Evolutionary conservation across 2,113 vertebrate species (phyloP).

Genomic region (Notechis scutatus): DNA sequence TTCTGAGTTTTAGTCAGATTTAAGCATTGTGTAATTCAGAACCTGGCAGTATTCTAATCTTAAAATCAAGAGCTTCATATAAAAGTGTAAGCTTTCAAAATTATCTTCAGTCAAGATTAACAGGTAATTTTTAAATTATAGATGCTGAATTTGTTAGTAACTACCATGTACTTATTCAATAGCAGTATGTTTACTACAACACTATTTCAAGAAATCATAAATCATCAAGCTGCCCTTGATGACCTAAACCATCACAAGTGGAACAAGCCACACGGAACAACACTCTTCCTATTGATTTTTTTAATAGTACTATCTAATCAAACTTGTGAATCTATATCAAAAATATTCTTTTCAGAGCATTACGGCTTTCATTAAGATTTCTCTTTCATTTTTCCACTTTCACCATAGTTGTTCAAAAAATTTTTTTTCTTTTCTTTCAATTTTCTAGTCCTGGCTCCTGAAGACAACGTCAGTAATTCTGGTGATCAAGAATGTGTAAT

Average conservation of each 20-base stretch:
- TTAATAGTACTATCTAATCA: not conserved
- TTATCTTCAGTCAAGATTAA: not conserved
- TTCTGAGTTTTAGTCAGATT: not conserved
- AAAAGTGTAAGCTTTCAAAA: not conserved
- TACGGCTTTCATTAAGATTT: not conserved
- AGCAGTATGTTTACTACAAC: not conserved
- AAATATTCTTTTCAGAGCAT: not conserved
- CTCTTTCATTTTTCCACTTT: not conserved
- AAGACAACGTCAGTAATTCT: not conserved
- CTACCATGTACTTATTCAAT: not conserved
- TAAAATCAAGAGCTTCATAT: not conserved
- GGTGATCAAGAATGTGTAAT: not conserved
- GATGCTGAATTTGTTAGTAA: not conserved
- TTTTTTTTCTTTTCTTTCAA: not conserved
- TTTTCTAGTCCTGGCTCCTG: not conserved
- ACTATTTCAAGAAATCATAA: not conserved
- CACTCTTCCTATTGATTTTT: not conserved
- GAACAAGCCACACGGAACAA: not conserved
- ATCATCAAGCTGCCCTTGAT: not conserved
- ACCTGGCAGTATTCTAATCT: not conserved
- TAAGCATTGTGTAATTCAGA: not conserved
- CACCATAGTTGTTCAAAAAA: not conserved
- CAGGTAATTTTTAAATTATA: not conserved
- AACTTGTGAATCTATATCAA: not conserved
- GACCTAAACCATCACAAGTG: not conserved